Percentiles rank a stretch among this genome's conserved stretches.
These are phyloP conservation scores for Hemicentrotus pulcherrimus DNA, from an alignment of 35 echinoderm and acorn worm species.

Conservation along the genomic window DNA sequence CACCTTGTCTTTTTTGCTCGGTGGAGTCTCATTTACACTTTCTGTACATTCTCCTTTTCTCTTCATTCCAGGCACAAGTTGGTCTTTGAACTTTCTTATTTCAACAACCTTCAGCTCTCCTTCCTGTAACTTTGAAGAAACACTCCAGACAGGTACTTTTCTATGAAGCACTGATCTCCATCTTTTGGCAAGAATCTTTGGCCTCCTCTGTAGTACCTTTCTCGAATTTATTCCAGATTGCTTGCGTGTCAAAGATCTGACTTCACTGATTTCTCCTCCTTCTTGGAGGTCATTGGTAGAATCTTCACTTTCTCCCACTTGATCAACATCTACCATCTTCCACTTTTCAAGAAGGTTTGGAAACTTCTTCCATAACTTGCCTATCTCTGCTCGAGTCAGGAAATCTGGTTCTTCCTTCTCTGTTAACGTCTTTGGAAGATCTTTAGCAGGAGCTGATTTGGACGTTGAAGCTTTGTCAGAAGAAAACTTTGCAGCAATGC, in stretches of 20 bases:
- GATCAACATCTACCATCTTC: slow-evolving; percentile 22
- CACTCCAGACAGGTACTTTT: slow-evolving; percentile 6
- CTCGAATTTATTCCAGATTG: background rate
- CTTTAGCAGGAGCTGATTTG: background rate
- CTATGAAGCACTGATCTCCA: slow-evolving; percentile 22
- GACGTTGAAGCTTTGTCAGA: background rate
- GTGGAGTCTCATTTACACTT: background rate
- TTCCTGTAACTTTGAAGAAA: background rate
- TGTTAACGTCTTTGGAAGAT: background rate
- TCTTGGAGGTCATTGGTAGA: background rate
- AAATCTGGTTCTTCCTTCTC: background rate
- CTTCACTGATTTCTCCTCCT: background rate
- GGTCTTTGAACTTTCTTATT: background rate
- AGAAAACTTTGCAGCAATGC: slow-evolving; percentile 16
- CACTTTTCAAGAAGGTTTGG: slow-evolving; percentile 27
- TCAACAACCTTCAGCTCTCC: background rate
- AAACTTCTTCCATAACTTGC: background rate
- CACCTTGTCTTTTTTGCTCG: background rate
- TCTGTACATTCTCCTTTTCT: background rate
- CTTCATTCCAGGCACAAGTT: background rate
- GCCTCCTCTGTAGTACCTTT: background rate
- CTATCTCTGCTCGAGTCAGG: slow-evolving; percentile 19
- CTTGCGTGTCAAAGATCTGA: background rate
- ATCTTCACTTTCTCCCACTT: background rate
- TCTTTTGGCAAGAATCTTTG: background rate